phyloP scores from a whole-genome alignment of 2,113 vertebrate species.

The Picathartes gymnocephalus region DNA sequence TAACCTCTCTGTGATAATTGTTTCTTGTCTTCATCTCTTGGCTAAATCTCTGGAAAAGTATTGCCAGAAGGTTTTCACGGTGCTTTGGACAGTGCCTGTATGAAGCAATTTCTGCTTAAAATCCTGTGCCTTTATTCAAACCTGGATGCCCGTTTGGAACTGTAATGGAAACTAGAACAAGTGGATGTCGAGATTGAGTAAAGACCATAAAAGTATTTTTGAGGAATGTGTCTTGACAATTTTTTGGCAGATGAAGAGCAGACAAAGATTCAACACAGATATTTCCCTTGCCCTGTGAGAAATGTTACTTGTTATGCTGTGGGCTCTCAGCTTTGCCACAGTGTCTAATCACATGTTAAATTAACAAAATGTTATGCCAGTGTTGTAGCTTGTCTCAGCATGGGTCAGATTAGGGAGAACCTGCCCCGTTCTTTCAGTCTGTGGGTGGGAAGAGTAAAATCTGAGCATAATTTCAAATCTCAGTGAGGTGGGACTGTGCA shows the following conservation, averaged over 20 bases:
- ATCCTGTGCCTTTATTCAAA: not conserved
- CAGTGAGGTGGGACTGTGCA: not conserved
- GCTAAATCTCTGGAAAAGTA: not conserved
- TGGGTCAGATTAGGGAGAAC: not conserved
- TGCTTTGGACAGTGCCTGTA: not conserved
- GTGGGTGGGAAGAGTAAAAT: not conserved
- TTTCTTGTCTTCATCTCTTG: not conserved
- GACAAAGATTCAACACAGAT: constrained; percentile 4
- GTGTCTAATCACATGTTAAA: constrained; percentile 19
- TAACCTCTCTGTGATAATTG: not conserved
- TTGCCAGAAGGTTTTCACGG: not conserved
- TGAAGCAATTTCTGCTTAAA: not conserved
- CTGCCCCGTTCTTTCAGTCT: not conserved
- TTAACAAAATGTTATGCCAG: not conserved
- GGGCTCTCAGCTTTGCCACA: constrained; percentile 34
- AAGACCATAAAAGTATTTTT: constrained; percentile 37
- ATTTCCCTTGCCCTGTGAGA: not conserved
- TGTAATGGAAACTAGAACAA: constrained; percentile 51
- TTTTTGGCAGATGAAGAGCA: constrained; percentile 63
- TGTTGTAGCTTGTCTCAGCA: not conserved
- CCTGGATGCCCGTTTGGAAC: constrained; percentile 2
- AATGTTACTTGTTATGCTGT: not conserved
- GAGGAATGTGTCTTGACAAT: constrained; percentile 52
- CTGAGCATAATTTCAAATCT: not conserved
- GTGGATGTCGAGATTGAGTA: constrained; percentile 34